Evolutionary conservation across 2,888 invertebrate genomes (phyloP), one percentile per base, ranked within the genome.

Genomic region (Pseudolycoriella hygida): DNA sequence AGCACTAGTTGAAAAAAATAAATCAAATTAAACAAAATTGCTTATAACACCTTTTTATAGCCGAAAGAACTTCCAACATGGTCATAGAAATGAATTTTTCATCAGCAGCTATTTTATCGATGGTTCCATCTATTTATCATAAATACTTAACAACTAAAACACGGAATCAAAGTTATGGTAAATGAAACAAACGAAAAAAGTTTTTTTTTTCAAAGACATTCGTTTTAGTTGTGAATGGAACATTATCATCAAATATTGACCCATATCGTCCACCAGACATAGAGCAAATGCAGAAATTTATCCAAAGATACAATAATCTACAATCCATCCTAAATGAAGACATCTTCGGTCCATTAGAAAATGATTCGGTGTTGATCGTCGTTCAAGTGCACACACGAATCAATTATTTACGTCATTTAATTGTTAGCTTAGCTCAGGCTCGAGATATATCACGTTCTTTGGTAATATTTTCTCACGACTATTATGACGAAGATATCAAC

Each of bases 401-500:
- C 45, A 87, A 86, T 25, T 98, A 98, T 68, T 72, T 98, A 50
- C 76, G 88, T n/a, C 87, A 93, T 61, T 72, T 98, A 43, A 86
- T 98, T 51, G 86, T 90, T 40, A 94, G 94, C 34, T 69, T 98
- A 52, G 83, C 88, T 2, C 85, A 88, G 63, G 90, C 92, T 30
- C 74, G 76, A 48, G 87, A 85, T 61, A 96, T 98, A 54, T 86
- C 93, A 53, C 77, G 81, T 53, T 77, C 83, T 1, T 70, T 98
- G 18, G 69, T 98, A 18, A 79, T 98, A 46, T 94, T 98, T 69
- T 94, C 94, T 8, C 97, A 98, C 62, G 97, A 98, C 61, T 80
- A 82, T 56, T 96, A 83, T 64, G 85, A 92, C 53, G 83, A 85
- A 50, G 85, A 89, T 57, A 87, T 98, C 59, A 97, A 97, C 62